These are phyloP conservation scores for Prosapia bicincta DNA, from an alignment of 2,888 invertebrate species.

Conservation along the genomic window DNA sequence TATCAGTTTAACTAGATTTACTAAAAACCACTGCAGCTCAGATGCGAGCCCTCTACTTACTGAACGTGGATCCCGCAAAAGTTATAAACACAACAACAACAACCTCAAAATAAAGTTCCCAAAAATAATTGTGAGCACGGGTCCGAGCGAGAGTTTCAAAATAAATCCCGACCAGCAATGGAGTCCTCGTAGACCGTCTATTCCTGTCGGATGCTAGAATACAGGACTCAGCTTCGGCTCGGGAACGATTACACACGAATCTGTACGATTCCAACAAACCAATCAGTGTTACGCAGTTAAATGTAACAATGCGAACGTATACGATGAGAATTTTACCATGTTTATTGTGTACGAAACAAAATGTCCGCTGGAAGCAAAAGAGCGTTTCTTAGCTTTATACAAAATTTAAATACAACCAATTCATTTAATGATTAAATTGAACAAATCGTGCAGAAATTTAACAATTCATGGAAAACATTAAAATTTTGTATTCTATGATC, in stretches of 20 bases:
- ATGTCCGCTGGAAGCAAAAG: too few relatives aligned
- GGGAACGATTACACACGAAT: background rate
- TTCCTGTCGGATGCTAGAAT: too few relatives aligned
- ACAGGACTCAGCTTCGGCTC: background rate
- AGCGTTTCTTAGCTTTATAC: too few relatives aligned
- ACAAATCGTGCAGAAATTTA: too few relatives aligned
- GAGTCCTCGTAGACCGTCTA: background rate
- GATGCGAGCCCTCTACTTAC: constrained; percentile 35
- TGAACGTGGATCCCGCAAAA: constrained; percentile 37
- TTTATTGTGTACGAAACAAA: too few relatives aligned
- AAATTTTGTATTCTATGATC: too few relatives aligned
- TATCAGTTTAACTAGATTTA: constrained; percentile 3
- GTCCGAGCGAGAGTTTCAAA: constrained; percentile 47
- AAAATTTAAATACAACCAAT: too few relatives aligned
- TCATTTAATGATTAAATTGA: too few relatives aligned
- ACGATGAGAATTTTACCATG: too few relatives aligned
- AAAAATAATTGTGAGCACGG: constrained; percentile 43
- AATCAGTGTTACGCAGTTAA: too few relatives aligned
- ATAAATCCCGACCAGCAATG: constrained; percentile 41
- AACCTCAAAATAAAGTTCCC: constrained; percentile 40
- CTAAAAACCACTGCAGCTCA: constrained; percentile 19
- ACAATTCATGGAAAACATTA: too few relatives aligned
- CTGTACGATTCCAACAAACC: constrained; percentile 7
- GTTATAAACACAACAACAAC: constrained; percentile 39
- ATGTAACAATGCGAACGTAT: constrained; percentile 7